Evolutionary conservation across 2,888 invertebrate species (phyloP).

Genomic region (Dryocosmus kuriphilus): DNA sequence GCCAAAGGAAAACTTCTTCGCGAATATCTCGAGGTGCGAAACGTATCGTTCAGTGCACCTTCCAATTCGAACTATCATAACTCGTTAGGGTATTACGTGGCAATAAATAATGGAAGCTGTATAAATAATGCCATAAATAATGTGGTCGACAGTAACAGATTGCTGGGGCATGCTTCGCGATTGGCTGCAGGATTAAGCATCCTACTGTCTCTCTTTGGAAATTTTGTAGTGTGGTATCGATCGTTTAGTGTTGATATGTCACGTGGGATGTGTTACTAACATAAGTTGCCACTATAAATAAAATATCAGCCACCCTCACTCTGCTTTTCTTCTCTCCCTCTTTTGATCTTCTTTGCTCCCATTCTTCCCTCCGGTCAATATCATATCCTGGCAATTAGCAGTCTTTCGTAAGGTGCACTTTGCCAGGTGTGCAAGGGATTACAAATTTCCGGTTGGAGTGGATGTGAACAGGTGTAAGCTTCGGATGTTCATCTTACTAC

Average conservation of each 20-base stretch:
- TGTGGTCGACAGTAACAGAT: conserved; percentile 55
- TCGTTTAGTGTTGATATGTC: conserved; percentile 12
- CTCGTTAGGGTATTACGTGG: conserved; percentile 52
- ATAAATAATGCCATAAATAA: conserved; percentile 29
- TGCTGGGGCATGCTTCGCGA: conserved; percentile 38
- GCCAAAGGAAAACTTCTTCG: not conserved
- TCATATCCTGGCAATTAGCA: conserved; percentile 30
- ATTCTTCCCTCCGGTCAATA: conserved; percentile 1
- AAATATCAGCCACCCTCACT: not conserved
- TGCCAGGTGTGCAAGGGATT: conserved; percentile 23
- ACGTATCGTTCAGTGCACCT: conserved; percentile 50
- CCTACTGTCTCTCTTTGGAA: not conserved
- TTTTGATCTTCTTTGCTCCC: not conserved
- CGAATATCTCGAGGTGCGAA: conserved; percentile 7
- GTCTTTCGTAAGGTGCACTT: conserved; percentile 15
- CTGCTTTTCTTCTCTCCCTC: not conserved
- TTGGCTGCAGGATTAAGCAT: not conserved
- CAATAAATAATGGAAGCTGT: conserved; percentile 52
- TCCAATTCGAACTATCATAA: conserved; percentile 57
- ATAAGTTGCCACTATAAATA: not conserved
- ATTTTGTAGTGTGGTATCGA: not conserved
- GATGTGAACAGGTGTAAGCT: conserved; percentile 24
- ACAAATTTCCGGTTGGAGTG: conserved; percentile 20
- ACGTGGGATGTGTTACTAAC: not conserved
- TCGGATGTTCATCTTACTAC: not conserved